phyloP scores from a whole-genome alignment of 2,797 vertebrate genomes.

The Chloroceryle inda region DNA sequence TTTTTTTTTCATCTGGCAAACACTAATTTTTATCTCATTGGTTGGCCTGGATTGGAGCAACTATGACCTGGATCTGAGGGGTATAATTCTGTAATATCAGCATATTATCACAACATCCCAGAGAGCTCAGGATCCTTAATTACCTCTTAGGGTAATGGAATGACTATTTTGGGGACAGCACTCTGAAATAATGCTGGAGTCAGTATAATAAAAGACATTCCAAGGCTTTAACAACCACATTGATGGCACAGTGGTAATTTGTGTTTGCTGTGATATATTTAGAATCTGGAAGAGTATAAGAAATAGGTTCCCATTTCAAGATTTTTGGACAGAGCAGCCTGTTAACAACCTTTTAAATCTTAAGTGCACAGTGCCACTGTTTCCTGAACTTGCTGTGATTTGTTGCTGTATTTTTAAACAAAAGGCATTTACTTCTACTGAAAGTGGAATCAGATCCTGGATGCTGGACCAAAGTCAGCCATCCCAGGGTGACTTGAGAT shows the following conservation, averaged over 20 bases:
- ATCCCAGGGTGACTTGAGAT: conserved; percentile 40
- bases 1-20: background rate
- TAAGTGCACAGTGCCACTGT: conserved; percentile 2
- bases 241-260: conserved; percentile 18
- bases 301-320: conserved; percentile 41
- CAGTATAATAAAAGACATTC: conserved; percentile 28
- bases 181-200: conserved; percentile 5
- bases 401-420: conserved; percentile 14
- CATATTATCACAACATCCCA: background rate
- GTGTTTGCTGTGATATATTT: conserved; percentile 53
- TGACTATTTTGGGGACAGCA: background rate
- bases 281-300: background rate
- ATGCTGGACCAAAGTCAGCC: background rate
- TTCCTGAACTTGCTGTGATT: conserved; percentile 49
- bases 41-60: background rate
- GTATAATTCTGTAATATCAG: conserved; percentile 47
- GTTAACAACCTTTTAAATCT: conserved; percentile 56
- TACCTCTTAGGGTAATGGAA: background rate
- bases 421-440: conserved; percentile 12
- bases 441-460: conserved; percentile 24
- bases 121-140: conserved; percentile 5
- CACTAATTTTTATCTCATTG: background rate
- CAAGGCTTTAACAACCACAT: conserved; percentile 12
- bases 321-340: conserved; percentile 46
- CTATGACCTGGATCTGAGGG: background rate